Base-by-base conservation (phyloP, 2,888 invertebrate species). In the Leptinotarsa rubiginosa region DNA sequence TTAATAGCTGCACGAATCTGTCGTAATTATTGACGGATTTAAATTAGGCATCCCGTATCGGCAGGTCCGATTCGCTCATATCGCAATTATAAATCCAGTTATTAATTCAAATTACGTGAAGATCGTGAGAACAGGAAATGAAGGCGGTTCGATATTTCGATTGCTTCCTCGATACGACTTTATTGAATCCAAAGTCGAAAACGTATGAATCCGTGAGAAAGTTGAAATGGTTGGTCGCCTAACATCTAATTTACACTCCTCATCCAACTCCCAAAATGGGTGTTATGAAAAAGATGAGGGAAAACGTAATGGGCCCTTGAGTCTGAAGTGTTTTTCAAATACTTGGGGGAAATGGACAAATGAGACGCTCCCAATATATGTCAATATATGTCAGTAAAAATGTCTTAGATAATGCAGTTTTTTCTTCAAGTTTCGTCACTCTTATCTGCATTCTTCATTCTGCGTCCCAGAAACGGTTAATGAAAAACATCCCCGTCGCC, bases 91-190 rank as follows among this genome's bases (percentile, higher is more conserved):
- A 22, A 56, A 22, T 22, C 13, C 56, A 20, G 56, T 56, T 22
- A 56, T 56, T 56, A 56, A 56, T 56, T 56, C 25, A 56, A 56
- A 56, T 56, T 56, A 56, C 12, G 56, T 22, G 20, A 56, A 16
- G 15, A 56, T 56, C 56, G 56, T 56, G 56, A 56, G 56, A 56
- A 56, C 56, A 56, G 56, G 56, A 56, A 56, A 56, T 22, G 22
- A 22, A 56, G 56, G 20, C 10, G 56, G 56, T 20, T 4, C 56
- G 16, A 56, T 56, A 25, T 25, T 56, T 56, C 15, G 56, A 56
- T 56, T 56, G 56, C 56, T 22, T 56, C 18, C 20, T 56, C 22
- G 18, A 18, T 20, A 25, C 15, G 1, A 22, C 22, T 56, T 22
- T 22, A 22, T 22, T 22, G 56, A 56, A 25, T 56, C 22, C 20